Conservation (phyloP, 2,797 vertebrate species). For the Lycodopsis pacificus region DNA sequence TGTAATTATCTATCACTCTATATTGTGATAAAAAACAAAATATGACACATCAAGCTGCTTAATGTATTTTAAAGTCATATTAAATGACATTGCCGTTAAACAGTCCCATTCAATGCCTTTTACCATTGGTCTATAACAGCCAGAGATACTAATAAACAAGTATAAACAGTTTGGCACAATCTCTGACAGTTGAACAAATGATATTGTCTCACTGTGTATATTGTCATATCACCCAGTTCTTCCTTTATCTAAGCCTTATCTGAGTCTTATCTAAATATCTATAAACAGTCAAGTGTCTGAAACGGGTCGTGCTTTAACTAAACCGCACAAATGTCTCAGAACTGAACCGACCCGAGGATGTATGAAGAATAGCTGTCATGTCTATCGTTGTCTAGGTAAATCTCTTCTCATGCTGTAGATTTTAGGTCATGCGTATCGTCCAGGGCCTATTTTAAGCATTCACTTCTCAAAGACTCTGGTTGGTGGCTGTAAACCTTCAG, state of each 20-base stretch:
- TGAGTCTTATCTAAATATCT: neutral
- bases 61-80: neutral
- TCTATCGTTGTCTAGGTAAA: neutral
- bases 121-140: neutral
- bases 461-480: conserved; percentile 1
- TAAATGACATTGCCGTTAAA: neutral
- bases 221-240: neutral
- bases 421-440: neutral
- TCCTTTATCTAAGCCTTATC: neutral
- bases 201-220: neutral
- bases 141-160: neutral
- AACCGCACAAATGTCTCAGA: neutral
- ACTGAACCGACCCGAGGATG: neutral
- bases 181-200: neutral
- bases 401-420: neutral
- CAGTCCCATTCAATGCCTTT: neutral
- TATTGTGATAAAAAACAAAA: neutral
- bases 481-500: conserved; percentile 38
- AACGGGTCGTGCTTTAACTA: neutral
- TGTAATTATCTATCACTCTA: neutral
- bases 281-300: neutral
- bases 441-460: neutral
- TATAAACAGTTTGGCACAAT: neutral
- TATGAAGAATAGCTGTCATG: neutral
- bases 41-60: neutral